Conservation (phyloP, 2,113 vertebrate genomes). For the Alouatta palliata region DNA sequence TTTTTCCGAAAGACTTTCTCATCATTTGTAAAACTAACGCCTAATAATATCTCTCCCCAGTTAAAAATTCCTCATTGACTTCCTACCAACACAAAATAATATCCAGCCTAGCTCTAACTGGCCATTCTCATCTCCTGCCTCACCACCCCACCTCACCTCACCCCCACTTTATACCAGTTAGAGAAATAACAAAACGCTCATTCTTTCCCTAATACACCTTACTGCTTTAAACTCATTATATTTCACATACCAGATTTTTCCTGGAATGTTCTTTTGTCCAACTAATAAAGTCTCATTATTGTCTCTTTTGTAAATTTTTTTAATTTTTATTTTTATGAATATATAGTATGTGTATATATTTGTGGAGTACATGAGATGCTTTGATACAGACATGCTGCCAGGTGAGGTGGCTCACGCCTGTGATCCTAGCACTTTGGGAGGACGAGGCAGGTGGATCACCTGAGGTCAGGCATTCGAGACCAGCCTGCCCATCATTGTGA, state of each 20-base stretch:
- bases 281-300: not conserved
- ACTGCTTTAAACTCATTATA: not conserved
- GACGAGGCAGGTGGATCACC: no score
- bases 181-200: not conserved
- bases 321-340: no score
- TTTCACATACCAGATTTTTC: not conserved
- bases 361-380: no score
- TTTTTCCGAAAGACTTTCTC: not conserved
- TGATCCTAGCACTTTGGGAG: no score
- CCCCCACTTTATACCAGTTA: not conserved
- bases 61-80: not conserved
- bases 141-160: not conserved
- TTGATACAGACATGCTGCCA: no score
- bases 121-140: not conserved
- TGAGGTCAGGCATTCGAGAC: no score
- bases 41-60: not conserved
- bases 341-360: no score
- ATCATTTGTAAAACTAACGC: constrained; percentile 12
- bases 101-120: not conserved
- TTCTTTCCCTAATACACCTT: not conserved
- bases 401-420: accelerated
- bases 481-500: no score
- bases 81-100: not conserved
- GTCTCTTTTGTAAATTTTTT: no score
- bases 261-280: not conserved